Evolutionary conservation across 2,888 invertebrate species (phyloP).

Genomic region (Hydrotaea diabolus): DNA sequence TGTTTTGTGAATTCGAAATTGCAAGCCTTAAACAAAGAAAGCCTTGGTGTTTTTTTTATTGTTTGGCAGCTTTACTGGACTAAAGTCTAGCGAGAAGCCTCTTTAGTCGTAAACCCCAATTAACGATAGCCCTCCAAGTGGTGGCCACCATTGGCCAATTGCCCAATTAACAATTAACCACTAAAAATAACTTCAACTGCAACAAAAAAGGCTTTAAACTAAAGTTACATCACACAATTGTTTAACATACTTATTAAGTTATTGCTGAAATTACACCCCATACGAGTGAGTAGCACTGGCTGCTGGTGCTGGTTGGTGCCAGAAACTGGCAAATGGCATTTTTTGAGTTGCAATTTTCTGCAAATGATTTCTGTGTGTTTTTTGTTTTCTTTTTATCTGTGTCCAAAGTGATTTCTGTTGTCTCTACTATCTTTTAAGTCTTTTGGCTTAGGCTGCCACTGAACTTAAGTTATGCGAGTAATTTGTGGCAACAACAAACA

Average conservation of each 20-base stretch:
- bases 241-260: conserved; percentile 19
- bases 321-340: not conserved
- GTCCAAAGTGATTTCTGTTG: not conserved
- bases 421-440: not conserved
- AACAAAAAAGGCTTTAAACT: too few species aligned
- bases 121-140: conserved; percentile 8
- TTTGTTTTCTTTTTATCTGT: not conserved
- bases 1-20: too few species aligned
- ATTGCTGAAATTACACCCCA: not conserved
- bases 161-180: not conserved
- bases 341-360: not conserved
- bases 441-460: conserved; percentile 23
- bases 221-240: conserved; percentile 23
- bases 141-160: not conserved
- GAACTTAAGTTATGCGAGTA: conserved; percentile 17
- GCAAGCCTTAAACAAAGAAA: too few species aligned
- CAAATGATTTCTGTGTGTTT: not conserved
- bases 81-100: not conserved
- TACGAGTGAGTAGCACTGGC: not conserved
- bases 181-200: not conserved
- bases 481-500: not conserved
- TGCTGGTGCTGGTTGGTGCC: too few species aligned
- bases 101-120: not conserved
- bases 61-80: not conserved
- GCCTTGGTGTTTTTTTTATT: too few species aligned